These are phyloP conservation scores for Sterrhoptilus dennistouni DNA, from an alignment of 2,113 vertebrate genomes.

Conservation along the genomic window DNA sequence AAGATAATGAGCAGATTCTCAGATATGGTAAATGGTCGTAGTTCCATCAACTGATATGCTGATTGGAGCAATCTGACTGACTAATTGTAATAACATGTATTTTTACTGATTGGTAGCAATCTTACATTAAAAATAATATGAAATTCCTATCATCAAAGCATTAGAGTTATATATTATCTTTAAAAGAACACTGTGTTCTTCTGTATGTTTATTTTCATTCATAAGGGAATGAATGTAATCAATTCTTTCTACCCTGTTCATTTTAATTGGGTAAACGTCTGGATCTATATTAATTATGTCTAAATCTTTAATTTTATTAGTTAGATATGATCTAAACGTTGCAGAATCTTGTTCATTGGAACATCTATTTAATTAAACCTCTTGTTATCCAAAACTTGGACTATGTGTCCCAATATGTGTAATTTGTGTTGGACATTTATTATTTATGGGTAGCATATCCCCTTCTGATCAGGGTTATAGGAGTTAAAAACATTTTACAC, in stretches of 20 bases:
- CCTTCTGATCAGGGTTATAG: not conserved
- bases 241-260: constrained; percentile 25
- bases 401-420: not conserved
- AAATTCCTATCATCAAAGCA: constrained; percentile 51
- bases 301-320: constrained; percentile 43
- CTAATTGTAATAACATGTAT: not conserved
- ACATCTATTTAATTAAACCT: not conserved
- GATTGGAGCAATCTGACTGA: constrained; percentile 15
- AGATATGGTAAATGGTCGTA: not conserved
- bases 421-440: not conserved
- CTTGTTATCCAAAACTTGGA: not conserved
- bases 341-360: not conserved
- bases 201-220: constrained; percentile 42
- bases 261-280: constrained; percentile 48
- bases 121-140: constrained; percentile 24
- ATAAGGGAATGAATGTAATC: constrained; percentile 31
- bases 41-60: not conserved
- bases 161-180: constrained; percentile 20
- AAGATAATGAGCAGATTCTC: not conserved
- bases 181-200: not conserved
- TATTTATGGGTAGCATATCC: not conserved
- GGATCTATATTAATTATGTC: constrained; percentile 45
- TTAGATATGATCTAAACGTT: constrained; percentile 37
- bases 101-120: not conserved
- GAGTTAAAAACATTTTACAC: not conserved